Evolutionary conservation across 2,797 vertebrate species (phyloP).

Genomic region (Anguilla anguilla): DNA sequence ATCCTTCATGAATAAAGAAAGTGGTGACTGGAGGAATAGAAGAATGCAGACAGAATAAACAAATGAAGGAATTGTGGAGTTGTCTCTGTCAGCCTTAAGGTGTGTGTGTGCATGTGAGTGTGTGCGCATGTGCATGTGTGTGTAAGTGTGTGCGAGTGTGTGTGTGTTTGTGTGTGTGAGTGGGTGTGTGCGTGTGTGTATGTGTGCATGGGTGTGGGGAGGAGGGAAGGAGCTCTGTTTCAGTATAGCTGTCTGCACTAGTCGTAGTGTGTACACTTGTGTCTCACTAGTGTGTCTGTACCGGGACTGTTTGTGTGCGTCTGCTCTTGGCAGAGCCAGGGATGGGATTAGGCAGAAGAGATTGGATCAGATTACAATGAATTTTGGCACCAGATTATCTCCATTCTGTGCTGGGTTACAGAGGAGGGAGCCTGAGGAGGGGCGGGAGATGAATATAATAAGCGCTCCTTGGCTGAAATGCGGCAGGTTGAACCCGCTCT

Average conservation of each 20-base stretch:
- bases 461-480: slow-evolving; percentile 11
- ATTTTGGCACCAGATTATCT: slow-evolving; percentile 28
- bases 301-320: neutral
- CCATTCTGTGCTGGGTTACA: slow-evolving; percentile 13
- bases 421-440: neutral
- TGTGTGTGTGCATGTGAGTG: neutral
- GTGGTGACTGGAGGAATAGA: neutral
- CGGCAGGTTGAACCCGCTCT: neutral
- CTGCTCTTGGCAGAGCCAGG: slow-evolving; percentile 25
- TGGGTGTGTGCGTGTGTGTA: neutral
- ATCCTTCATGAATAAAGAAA: slow-evolving; percentile 30
- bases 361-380: slow-evolving; percentile 41
- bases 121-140: neutral
- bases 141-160: neutral
- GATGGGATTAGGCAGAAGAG: slow-evolving; percentile 29
- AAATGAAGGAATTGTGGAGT: neutral
- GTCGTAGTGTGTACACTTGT: neutral
- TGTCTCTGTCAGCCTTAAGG: slow-evolving; percentile 30
- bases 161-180: neutral
- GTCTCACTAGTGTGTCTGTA: neutral
- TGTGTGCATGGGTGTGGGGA: neutral
- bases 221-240: neutral
- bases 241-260: neutral
- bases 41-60: neutral
- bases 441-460: slow-evolving; percentile 17